A percentile compares a stretch with the other conserved stretches of the same genome.
Evolutionary conservation across 1,140 invertebrate species (phyloP).

Genomic region (Trialeurodes vaporariorum): DNA sequence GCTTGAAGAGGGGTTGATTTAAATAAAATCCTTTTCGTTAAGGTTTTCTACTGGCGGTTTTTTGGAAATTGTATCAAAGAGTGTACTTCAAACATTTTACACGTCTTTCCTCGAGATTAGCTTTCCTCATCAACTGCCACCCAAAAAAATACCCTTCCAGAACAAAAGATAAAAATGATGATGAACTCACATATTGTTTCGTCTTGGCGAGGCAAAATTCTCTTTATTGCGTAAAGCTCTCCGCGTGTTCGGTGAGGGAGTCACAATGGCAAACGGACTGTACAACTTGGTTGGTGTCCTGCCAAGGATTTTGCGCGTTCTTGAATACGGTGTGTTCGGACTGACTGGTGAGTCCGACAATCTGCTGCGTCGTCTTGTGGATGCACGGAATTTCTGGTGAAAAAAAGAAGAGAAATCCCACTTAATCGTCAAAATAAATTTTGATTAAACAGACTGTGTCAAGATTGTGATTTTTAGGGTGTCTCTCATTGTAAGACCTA

Average conservation of each 20-base stretch:
- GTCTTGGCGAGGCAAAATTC: not conserved
- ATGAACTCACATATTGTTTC: not conserved
- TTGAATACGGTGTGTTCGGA: slow-evolving; percentile 39
- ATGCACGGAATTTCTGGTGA: slow-evolving; percentile 41
- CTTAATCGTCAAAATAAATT: too few relatives aligned
- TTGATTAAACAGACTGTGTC: too few relatives aligned
- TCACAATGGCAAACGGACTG: slow-evolving; percentile 49
- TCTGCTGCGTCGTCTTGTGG: slow-evolving; percentile 43
- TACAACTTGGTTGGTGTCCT: slow-evolving; percentile 50
- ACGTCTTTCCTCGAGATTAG: too few relatives aligned
- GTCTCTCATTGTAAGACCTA: too few relatives aligned
- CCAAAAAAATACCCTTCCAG: too few relatives aligned
- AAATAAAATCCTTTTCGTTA: too few relatives aligned
- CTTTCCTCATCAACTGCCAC: too few relatives aligned
- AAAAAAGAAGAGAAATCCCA: slow-evolving; percentile 15
- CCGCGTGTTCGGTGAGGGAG: slow-evolving; percentile 29
- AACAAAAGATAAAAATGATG: not conserved
- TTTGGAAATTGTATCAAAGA: too few relatives aligned
- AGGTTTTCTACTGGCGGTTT: too few relatives aligned
- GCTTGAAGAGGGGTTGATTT: too few relatives aligned
- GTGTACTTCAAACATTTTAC: too few relatives aligned
- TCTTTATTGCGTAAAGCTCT: not conserved
- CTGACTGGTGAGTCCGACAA: slow-evolving; percentile 42
- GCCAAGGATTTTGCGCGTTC: slow-evolving; percentile 41
- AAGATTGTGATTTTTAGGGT: too few relatives aligned